phyloP scores from a whole-genome alignment of 2,888 invertebrate species.

The Meteorus colon region DNA sequence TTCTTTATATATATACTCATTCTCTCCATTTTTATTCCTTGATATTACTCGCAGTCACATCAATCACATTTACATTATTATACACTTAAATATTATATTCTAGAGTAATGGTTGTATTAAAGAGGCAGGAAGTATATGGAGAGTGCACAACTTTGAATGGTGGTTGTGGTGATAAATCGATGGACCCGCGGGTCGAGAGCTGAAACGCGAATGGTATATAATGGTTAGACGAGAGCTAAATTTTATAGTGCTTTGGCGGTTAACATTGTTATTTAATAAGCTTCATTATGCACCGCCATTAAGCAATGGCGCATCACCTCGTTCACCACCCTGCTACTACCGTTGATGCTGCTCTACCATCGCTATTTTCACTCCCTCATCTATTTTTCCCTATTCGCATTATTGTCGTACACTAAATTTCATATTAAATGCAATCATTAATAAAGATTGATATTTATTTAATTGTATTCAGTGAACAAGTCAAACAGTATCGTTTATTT shows the following conservation, averaged over 20 bases:
- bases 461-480: not conserved
- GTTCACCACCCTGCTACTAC: not conserved
- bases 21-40: not conserved
- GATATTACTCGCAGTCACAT: not conserved
- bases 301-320: conserved; percentile 39
- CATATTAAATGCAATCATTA: not conserved
- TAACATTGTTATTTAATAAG: conserved; percentile 54
- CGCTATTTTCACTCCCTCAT: not conserved
- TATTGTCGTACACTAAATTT: not conserved
- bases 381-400: not conserved
- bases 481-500: no score
- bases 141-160: conserved; percentile 27
- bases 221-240: conserved; percentile 40
- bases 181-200: conserved; percentile 1
- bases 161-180: conserved; percentile 37
- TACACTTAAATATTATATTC: not conserved
- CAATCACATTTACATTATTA: not conserved
- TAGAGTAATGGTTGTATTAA: not conserved
- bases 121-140: not conserved
- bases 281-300: conserved; percentile 49
- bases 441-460: not conserved
- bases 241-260: conserved; percentile 49
- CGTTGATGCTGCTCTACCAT: not conserved
- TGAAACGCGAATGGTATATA: conserved; percentile 36
- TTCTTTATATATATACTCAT: not conserved